Evolutionary conservation across 2,113 vertebrate genomes (phyloP).

Genomic region (Aegithalos caudatus): DNA sequence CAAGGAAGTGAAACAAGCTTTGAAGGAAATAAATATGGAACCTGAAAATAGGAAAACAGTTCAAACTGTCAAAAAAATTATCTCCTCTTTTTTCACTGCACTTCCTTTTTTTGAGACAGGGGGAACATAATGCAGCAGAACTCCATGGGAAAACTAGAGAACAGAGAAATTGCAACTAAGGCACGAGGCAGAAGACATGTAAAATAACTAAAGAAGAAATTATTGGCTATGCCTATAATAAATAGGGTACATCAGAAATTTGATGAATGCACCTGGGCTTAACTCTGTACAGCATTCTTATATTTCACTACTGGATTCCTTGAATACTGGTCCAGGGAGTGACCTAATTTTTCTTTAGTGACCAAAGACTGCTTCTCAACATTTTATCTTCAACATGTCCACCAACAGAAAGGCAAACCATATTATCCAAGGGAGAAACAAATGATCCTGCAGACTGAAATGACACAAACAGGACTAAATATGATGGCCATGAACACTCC

Average conservation of each 20-base stretch:
- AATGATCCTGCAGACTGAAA: background rate
- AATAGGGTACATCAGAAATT: background rate
- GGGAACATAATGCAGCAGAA: background rate
- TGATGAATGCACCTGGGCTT: background rate
- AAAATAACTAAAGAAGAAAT: background rate
- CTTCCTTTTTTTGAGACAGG: background rate
- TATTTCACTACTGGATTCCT: background rate
- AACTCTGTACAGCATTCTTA: background rate
- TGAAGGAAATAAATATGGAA: background rate
- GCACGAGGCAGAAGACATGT: accelerated
- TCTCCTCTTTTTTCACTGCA: background rate
- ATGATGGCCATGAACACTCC: background rate
- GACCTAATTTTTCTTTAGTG: background rate
- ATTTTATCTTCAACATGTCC: background rate
- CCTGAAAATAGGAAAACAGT: background rate
- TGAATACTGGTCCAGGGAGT: background rate
- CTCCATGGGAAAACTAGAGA: background rate
- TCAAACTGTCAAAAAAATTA: background rate
- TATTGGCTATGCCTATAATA: background rate
- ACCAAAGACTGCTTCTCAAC: background rate
- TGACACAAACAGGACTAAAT: background rate
- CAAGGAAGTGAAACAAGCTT: background rate
- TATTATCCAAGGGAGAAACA: background rate
- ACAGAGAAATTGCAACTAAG: background rate
- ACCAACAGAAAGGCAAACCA: background rate